phyloP scores from a whole-genome alignment of 1,140 invertebrate genomes.

The Drosophila orena region DNA sequence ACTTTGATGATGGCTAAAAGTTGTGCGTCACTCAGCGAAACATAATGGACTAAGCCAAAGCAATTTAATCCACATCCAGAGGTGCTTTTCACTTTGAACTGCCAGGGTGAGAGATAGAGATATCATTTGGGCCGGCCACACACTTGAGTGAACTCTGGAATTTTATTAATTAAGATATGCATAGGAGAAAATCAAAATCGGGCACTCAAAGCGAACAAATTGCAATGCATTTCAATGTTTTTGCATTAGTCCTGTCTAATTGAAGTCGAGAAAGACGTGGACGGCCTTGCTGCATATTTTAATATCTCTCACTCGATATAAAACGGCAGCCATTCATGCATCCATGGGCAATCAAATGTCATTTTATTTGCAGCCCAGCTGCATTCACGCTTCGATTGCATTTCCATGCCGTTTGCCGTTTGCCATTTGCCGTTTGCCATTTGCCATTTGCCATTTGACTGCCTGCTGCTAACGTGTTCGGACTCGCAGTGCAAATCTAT shows the following conservation, averaged over 20 bases:
- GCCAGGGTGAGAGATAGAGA: background rate
- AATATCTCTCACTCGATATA: constrained; percentile 4
- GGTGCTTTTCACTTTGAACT: background rate
- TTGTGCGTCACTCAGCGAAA: constrained; percentile 16
- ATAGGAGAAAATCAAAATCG: background rate
- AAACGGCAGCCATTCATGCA: constrained; percentile 32
- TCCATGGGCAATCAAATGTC: constrained; percentile 44
- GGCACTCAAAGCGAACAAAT: constrained; percentile 2
- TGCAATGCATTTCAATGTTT: constrained; percentile 4
- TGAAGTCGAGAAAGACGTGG: constrained; percentile 20
- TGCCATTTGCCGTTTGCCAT: constrained; percentile 16
- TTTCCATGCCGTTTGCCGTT: constrained; percentile 21
- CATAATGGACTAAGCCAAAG: constrained; percentile 12
- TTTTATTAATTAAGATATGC: constrained; percentile 32
- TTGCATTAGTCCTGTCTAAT: constrained; percentile 21
- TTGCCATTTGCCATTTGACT: constrained; percentile 33
- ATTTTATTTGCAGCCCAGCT: constrained; percentile 35
- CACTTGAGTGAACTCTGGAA: constrained; percentile 1
- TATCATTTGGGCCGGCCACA: background rate
- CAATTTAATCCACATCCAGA: background rate
- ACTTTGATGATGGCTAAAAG: background rate
- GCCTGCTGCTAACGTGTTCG: background rate
- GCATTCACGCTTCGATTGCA: constrained; percentile 23
- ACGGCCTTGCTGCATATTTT: constrained; percentile 27
- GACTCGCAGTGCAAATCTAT: constrained; percentile 12